A percentile compares a stretch with the other conserved stretches of the same genome.
These are phyloP conservation scores for Machimus rusticus DNA, from an alignment of 2,888 invertebrate species.

Conservation along the genomic window DNA sequence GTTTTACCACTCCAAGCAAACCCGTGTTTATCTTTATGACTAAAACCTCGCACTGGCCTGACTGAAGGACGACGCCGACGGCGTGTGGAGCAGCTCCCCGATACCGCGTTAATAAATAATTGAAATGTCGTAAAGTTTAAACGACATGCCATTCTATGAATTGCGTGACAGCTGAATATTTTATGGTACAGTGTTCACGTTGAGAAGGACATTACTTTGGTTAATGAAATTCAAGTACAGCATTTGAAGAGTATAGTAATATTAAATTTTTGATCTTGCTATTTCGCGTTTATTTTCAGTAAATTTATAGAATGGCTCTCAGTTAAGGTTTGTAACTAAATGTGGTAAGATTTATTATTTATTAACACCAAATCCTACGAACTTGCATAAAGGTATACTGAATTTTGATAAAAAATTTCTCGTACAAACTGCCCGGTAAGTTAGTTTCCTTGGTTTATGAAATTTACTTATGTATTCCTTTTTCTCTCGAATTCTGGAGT, in stretches of 20 bases:
- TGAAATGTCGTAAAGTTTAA: background rate
- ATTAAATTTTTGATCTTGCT: background rate
- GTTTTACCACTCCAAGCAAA: background rate
- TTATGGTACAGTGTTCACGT: background rate
- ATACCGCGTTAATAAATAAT: background rate
- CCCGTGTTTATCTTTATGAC: background rate
- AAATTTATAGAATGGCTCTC: background rate
- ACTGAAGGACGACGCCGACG: background rate
- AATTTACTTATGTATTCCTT: too few relatives aligned
- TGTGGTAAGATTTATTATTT: background rate
- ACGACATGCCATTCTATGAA: background rate
- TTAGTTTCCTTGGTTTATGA: too few relatives aligned
- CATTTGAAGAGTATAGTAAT: background rate
- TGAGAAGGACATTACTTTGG: background rate
- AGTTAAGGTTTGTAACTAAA: background rate
- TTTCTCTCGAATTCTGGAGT: too few relatives aligned
- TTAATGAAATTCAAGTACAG: background rate
- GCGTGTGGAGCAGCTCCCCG: background rate
- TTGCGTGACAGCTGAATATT: background rate
- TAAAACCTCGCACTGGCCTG: background rate
- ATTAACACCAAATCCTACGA: background rate
- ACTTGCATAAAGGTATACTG: too few relatives aligned
- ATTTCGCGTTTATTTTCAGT: background rate
- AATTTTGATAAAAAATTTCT: too few relatives aligned
- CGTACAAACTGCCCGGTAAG: too few relatives aligned